phyloP scores from a whole-genome alignment of 2,888 invertebrate genomes.

The Nomada ruficornis region DNA sequence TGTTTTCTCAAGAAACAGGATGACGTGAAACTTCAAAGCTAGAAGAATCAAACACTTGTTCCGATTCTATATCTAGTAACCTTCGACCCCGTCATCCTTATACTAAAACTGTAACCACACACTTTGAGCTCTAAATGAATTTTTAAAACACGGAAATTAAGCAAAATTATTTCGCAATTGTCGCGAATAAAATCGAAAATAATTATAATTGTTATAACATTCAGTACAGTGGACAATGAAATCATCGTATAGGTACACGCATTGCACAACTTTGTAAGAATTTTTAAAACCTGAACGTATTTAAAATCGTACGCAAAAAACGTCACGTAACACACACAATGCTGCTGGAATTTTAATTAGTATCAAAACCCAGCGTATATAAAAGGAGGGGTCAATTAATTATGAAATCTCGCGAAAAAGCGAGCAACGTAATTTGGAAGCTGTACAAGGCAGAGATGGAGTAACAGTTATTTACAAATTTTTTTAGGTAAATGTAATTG shows the following conservation, averaged over 20 bases:
- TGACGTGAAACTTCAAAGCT: constrained; percentile 44
- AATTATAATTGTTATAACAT: background rate
- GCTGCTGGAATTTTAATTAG: background rate
- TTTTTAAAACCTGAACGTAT: background rate
- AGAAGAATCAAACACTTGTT: background rate
- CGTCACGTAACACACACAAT: background rate
- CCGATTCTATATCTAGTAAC: background rate
- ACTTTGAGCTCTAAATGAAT: background rate
- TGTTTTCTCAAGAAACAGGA: constrained; percentile 50
- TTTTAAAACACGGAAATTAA: background rate
- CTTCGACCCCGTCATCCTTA: background rate
- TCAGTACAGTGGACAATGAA: background rate
- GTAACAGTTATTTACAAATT: background rate
- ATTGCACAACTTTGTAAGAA: background rate
- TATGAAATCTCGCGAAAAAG: background rate
- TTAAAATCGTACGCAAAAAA: background rate
- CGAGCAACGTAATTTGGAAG: constrained; percentile 11
- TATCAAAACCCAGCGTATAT: background rate
- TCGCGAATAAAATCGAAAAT: background rate
- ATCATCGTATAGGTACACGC: background rate
- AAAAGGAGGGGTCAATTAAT: background rate
- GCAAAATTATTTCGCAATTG: background rate
- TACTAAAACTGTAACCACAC: background rate
- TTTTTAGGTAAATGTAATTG: no score
- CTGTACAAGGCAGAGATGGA: background rate